Evolutionary conservation across 2,797 vertebrate genomes (phyloP), one percentile per base, ranked within the genome.

Genomic region (Staurois parvus): DNA sequence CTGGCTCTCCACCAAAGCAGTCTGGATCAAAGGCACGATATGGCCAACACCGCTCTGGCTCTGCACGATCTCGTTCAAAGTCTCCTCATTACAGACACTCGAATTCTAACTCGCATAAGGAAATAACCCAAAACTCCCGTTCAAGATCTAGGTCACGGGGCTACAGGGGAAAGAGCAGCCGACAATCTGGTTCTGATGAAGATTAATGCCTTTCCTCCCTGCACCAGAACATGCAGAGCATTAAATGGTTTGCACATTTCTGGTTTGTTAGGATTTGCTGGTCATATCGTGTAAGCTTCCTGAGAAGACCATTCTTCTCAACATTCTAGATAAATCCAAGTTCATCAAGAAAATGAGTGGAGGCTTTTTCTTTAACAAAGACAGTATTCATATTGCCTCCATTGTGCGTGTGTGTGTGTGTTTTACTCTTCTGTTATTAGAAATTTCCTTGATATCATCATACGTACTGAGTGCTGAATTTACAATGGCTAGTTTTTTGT

Each of bases 21-120:
- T 92, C 87, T 89, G 90, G 88, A 88, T 88, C 86, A 90, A 93
- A 92, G 85, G 88, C 89, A 48, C 91, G 88, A 84, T 87, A 89
- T 42, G 89, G 88, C 30, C 90, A 89, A 85, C 90, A 91, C 83
- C 92, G 89, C 87, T 91, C 89, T 87, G 89, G 87, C 74, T 91
- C 89, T 73, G 21, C 87, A 76, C 90, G 88, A 88, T 90, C 91
- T 32, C 88, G 52, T 0, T 91, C 90, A 52, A 89, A 85, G 34
- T 92, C 91, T 89, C 91, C 91, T 59, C 90, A 21, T 83, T 76
- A 90, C 83, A 90, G 89, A 81, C 90, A 89, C 34, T 17, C 78
- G 66, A 89, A 89, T 34, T 86, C 90, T 59, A 81, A 87, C 73
- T 80, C 84, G 2, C 34, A 30, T 42, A 75, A 77, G 21, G 81